These are phyloP conservation scores for Pseudorhiza aurosa DNA, from an alignment of 30 jellyfish, hydroid and myxozoan genomes.

Conservation along the genomic window DNA sequence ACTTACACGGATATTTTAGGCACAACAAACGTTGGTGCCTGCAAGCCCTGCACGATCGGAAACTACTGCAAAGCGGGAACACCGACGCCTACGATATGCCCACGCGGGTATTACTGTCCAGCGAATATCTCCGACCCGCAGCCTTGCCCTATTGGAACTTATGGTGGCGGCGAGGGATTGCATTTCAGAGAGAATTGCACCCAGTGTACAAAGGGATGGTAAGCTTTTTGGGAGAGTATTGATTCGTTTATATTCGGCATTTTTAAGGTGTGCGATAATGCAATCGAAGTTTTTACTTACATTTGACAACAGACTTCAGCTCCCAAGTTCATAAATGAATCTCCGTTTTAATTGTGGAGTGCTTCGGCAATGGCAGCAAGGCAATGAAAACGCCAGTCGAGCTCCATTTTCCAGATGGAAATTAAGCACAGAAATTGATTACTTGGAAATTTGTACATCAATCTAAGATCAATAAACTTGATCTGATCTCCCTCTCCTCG, in stretches of 20 bases:
- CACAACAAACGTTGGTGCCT: conserved; percentile 68
- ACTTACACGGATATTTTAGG: conserved; percentile 84
- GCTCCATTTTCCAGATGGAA: too few species aligned
- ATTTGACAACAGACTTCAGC: background rate
- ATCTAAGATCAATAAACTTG: too few species aligned
- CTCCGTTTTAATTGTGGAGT: too few species aligned
- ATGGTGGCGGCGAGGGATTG: conserved; percentile 73
- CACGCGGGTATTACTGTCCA: conserved; percentile 96
- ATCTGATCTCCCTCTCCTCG: too few species aligned
- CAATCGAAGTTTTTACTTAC: background rate
- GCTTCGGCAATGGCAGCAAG: too few species aligned
- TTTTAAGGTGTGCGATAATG: background rate
- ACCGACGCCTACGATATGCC: conserved; percentile 84
- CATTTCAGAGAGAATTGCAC: conserved; percentile 95
- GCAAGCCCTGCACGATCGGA: conserved; percentile 90
- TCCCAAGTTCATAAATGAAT: background rate
- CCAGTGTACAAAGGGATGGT: conserved; percentile 95
- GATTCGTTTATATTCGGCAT: background rate
- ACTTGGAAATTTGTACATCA: too few species aligned
- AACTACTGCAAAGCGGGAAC: conserved; percentile 91
- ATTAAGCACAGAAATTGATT: too few species aligned
- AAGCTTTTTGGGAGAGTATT: conserved; percentile 3
- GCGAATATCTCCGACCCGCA: conserved; percentile 74
- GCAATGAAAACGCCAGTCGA: too few species aligned
- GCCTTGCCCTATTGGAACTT: conserved; percentile 99